Base-by-base conservation (phyloP, 2,888 invertebrate species). In the Scaeva pyrastri region DNA sequence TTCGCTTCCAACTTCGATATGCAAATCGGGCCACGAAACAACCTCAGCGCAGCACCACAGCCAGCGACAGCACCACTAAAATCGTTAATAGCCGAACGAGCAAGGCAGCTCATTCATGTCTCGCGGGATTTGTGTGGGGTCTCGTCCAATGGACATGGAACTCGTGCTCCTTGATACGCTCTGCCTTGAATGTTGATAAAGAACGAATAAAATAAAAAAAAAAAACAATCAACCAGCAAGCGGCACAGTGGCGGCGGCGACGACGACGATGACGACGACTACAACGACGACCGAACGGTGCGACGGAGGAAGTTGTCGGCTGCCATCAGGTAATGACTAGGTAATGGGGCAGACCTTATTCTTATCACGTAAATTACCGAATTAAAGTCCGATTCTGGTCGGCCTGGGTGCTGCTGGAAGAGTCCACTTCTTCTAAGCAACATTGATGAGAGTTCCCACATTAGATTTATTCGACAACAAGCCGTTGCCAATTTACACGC, bases 141-240 rank as follows among this genome's bases (percentile, higher is more conserved):
- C 87, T 80, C 48, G 48, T 60, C 86, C 58, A 43, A 41, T 50
- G 79, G 87, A 88, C 88, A 88, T 80, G 80, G 45, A 87, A 88
- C 88, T 88, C 88, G 88, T 88, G 88, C 86, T 86, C 77, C 82
- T 74, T 82, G 82, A 82, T 82, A 74, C 70, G 86, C 77, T 52
- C 45, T 77, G 73, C 74, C 66, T 70, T 86, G 86, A 86, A 86
- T 86, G 77, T 74, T 82, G 86, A 86, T 86, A 86, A 78, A 78
- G 77, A 76, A 76, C 80, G 2, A 39, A 12, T 23, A 14, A 26
- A 19, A 23, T 7, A 6, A 52, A 52, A 14, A 52, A 52, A 52
- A 52, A 39, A 39, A 31, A 7, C 3, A 86, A 74, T 82, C 86
- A 86, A 82, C 78, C 78, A 74, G 82, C 86, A 19, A 48, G 11